Evolutionary conservation across 2,113 vertebrate genomes (phyloP), one percentile per base, ranked within the genome.

Genomic region (Urocynchramus pylzowi): DNA sequence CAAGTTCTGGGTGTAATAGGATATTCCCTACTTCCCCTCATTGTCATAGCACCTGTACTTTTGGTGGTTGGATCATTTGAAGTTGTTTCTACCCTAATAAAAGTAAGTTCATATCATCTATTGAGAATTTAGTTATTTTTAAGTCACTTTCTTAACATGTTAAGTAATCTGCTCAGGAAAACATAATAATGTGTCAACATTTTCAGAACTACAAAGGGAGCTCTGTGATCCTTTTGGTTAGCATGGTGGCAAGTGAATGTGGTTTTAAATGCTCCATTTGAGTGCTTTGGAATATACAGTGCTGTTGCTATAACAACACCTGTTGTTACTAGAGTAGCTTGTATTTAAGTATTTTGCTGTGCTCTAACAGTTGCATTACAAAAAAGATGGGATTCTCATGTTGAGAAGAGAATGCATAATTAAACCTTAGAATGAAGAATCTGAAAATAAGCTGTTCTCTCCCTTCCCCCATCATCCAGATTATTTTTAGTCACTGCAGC

Each of bases 1-100:
- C 99, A 99, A 96, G 99, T 99, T 84, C 99, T 99, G 54, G 99
- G 99, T 88, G 99, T 99, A 90, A 99, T 99, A 94, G 99, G 99
- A 95, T 99, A 99, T 98, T 99, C 99, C 57, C 98, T 99, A 80
- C 99, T 99, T 93, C 99, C 99, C 81, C 99, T 99, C 95, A 99
- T 99, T 96, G 99, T 99, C 95, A 99, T 99, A 97, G 99, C 99
- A 69, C 99, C 99, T 65, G 84, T 99, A 84, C 99, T 99, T 92
- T 64, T 99, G 95, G 98, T 99, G 91, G 99, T 99, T 90, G 98
- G 99, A 96, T 98, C 98, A 20, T 99, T 99, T 91, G 99, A 99
- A 87, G 95, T 99, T 93, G 98, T 99, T 84, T 99, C 99, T 88
- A 99, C 99, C 44, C 95, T 99, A 97, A 98, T 99, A 98, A 99